Evolutionary conservation across 2,113 vertebrate genomes (phyloP).

Genomic region (Rhinichthys klamathensis): DNA sequence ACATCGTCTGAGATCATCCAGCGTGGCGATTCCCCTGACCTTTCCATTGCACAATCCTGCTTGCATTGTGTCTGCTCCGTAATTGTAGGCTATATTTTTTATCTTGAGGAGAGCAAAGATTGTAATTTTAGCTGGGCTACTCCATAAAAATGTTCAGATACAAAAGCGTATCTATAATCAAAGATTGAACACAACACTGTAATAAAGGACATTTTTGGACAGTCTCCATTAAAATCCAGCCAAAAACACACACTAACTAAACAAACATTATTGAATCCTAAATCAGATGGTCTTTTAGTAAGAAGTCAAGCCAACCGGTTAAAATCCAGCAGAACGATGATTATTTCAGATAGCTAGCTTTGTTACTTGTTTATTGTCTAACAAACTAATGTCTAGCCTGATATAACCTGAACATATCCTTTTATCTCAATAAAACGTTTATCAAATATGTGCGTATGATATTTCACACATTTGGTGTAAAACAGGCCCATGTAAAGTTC

Average conservation of each 20-base stretch:
- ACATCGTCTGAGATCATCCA: constrained; percentile 79
- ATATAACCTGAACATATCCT: constrained; percentile 51
- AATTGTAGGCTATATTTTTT: neutral
- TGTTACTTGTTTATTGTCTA: constrained; percentile 50
- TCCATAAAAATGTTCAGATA: neutral
- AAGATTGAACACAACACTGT: neutral
- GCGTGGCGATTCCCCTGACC: neutral
- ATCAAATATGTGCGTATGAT: neutral
- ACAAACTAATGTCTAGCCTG: constrained; percentile 49
- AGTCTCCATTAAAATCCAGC: neutral
- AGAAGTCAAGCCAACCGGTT: neutral
- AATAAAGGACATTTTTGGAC: neutral
- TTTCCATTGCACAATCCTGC: neutral
- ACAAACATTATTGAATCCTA: neutral
- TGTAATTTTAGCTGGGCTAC: neutral
- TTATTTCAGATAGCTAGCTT: constrained; percentile 53
- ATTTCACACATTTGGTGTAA: neutral
- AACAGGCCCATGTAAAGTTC: too few species aligned
- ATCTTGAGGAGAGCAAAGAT: neutral
- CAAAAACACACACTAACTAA: neutral
- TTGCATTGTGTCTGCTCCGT: neutral
- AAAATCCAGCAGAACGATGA: constrained; percentile 11
- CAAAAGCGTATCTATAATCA: neutral
- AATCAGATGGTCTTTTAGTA: neutral
- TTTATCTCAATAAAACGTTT: constrained; percentile 33